phyloP scores from a whole-genome alignment of 2,797 vertebrate genomes.

The Hozukius guyotensis region DNA sequence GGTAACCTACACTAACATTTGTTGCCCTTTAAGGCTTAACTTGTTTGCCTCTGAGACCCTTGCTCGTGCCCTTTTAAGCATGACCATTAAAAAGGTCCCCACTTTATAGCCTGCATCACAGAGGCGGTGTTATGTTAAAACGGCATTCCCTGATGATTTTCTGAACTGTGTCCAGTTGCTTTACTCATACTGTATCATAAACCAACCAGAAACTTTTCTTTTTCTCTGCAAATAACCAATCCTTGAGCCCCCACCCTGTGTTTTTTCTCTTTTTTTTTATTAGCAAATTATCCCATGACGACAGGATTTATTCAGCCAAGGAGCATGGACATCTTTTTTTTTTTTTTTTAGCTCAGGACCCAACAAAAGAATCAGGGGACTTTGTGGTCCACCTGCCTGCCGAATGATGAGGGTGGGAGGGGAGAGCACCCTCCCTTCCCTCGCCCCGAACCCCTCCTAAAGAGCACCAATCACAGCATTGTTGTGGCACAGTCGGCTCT shows the following conservation, averaged over 20 bases:
- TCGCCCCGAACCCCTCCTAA: conserved; percentile 87
- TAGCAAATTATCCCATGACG: conserved; percentile 97
- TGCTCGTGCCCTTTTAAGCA: conserved; percentile 49
- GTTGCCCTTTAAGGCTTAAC: conserved; percentile 63
- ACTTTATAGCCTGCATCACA: conserved; percentile 73
- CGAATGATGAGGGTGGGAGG: conserved; percentile 95
- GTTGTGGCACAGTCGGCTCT: conserved; percentile 97
- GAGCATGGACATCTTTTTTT: conserved; percentile 84
- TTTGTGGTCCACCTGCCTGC: conserved; percentile 99
- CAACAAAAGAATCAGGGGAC: conserved; percentile 99
- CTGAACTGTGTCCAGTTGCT: conserved; percentile 65
- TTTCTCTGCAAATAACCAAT: conserved; percentile 68
- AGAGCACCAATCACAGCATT: conserved; percentile 99
- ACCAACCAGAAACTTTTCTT: conserved; percentile 80
- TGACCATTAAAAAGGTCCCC: conserved; percentile 47
- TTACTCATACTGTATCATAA: conserved; percentile 41
- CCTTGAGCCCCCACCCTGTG: conserved; percentile 67
- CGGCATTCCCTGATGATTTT: conserved; percentile 85
- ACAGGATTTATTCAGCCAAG: conserved; percentile 94
- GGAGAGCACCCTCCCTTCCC: conserved; percentile 81
- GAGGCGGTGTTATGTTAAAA: conserved; percentile 76
- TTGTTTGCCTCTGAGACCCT: conserved; percentile 57
- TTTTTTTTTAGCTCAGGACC: conserved; percentile 72
- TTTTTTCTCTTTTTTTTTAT: conserved; percentile 80
- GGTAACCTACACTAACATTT: conserved; percentile 53